Percentiles rank a stretch among this genome's conserved stretches.
phyloP scores from a whole-genome alignment of 2,113 vertebrate genomes.

The Myotis yumanensis region DNA sequence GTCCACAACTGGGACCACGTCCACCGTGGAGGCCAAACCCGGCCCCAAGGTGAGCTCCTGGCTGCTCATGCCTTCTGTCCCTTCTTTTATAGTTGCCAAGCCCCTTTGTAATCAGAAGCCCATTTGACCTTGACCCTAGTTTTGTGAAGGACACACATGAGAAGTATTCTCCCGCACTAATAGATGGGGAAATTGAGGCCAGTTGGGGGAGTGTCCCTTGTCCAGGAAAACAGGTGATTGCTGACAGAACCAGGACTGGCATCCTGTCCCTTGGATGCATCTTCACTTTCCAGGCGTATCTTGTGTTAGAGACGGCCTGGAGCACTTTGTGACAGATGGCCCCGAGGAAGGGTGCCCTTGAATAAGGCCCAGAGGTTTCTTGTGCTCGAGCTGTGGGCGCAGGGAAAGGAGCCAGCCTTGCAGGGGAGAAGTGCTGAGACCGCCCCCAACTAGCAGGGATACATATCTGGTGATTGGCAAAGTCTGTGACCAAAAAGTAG shows the following conservation, averaged over 20 bases:
- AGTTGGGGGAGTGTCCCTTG: background rate
- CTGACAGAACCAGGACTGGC: background rate
- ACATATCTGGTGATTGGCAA: background rate
- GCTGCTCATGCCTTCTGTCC: background rate
- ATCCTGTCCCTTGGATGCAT: background rate
- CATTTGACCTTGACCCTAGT: background rate
- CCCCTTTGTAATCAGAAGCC: background rate
- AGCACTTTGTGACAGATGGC: background rate
- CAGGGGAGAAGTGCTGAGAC: background rate
- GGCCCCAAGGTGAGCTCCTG: constrained; percentile 87
- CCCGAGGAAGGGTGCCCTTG: background rate
- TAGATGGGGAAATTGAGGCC: background rate
- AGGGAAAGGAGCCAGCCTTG: background rate
- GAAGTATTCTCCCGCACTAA: background rate
- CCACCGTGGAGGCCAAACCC: constrained; percentile 87
- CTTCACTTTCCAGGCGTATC: background rate
- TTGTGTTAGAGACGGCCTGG: background rate
- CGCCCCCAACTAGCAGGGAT: background rate
- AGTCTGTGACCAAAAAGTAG: background rate
- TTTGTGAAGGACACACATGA: background rate
- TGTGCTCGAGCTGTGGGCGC: background rate
- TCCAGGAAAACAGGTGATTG: background rate
- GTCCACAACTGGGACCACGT: constrained; percentile 88
- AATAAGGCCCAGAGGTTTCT: background rate
- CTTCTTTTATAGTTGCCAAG: background rate